Evolutionary conservation across 1,140 invertebrate species (phyloP).

Genomic region (Coptotermes formosanus): DNA sequence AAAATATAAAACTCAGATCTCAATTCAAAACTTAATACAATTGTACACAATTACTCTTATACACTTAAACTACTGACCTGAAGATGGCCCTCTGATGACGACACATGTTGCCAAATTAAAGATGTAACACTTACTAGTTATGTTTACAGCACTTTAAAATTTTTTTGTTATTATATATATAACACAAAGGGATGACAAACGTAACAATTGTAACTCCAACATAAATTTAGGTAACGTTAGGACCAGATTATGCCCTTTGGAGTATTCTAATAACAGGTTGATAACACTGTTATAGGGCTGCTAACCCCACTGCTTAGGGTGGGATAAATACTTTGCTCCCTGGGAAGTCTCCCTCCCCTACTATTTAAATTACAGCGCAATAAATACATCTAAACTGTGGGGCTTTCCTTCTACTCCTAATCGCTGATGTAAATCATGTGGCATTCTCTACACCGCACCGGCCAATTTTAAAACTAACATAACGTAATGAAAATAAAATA

Average conservation of each 20-base stretch:
- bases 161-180: no score
- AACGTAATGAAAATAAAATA: neutral
- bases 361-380: neutral
- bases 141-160: no score
- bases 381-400: slow-evolving; percentile 16
- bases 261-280: neutral
- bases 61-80: no score
- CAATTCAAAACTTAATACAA: no score
- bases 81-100: no score
- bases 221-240: no score
- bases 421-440: neutral
- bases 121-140: no score
- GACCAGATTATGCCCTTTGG: neutral
- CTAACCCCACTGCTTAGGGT: neutral
- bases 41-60: no score
- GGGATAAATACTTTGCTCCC: neutral
- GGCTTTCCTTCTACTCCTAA: neutral
- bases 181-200: no score
- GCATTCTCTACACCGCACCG: neutral
- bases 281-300: neutral
- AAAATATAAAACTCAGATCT: no score
- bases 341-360: neutral
- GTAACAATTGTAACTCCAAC: no score
- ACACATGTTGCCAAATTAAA: no score
- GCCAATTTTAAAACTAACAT: neutral